Evolutionary conservation across 2,113 vertebrate genomes (phyloP).

Genomic region (Elachura formosa): DNA sequence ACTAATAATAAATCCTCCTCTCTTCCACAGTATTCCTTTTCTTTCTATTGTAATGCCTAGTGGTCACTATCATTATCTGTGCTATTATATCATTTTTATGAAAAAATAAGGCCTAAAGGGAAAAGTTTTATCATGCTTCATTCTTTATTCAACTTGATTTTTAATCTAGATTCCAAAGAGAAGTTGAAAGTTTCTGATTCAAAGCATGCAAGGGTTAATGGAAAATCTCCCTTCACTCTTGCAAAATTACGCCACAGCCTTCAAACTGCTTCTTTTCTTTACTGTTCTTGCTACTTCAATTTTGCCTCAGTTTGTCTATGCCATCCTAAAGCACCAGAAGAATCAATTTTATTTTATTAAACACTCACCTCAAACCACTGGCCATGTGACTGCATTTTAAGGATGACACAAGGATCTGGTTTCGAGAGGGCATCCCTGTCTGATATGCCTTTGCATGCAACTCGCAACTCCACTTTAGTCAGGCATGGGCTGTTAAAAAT

Average conservation of each 20-base stretch:
- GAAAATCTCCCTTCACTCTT: not conserved
- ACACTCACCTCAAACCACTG: constrained; percentile 94
- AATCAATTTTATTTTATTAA: not conserved
- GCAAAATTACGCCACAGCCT: not conserved
- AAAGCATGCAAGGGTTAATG: not conserved
- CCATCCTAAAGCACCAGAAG: not conserved
- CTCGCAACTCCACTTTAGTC: constrained; percentile 91
- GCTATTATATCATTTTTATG: not conserved
- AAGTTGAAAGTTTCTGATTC: not conserved
- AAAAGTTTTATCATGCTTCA: not conserved
- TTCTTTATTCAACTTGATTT: not conserved
- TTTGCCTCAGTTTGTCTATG: not conserved
- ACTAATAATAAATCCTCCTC: not conserved
- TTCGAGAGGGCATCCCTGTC: constrained; percentile 94
- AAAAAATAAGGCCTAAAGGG: not conserved
- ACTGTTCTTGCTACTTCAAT: not conserved
- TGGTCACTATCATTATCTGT: not conserved
- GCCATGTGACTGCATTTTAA: constrained; percentile 95
- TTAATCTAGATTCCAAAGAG: not conserved
- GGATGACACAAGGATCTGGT: constrained; percentile 91
- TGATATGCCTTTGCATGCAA: constrained; percentile 90
- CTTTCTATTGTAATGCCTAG: not conserved
- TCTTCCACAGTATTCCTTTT: not conserved
- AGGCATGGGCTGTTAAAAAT: constrained; percentile 92
- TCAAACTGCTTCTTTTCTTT: not conserved